Base-by-base conservation (phyloP, 92 coral and sea anemone genomes). In the Muricea muricata region DNA sequence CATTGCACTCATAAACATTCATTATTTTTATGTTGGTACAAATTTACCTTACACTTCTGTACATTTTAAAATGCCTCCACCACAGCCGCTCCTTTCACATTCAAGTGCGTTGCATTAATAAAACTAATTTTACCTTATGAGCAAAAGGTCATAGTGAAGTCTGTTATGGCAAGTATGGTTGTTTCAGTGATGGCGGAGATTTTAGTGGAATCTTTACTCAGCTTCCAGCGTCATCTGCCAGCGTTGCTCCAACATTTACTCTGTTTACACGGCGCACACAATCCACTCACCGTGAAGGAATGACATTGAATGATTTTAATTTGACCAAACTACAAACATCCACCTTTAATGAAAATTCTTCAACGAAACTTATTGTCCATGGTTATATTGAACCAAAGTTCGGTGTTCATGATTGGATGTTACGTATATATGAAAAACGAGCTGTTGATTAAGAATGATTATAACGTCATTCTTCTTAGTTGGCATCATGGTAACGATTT, bases 401-500 rank as follows among this genome's bases (percentile, higher is more conserved):
- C 32, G 98, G 97, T 15, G 33, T 78, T 54, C 82, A 66, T 15
- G 79, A 70, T 42, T 94, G 98, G 98, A 89, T 94, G 10, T 63
- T 31, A 57, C 74, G 83, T n/a, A n/a, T n/a, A n/a, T 21, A 91
- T 94, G 93, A 79, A 65, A 3, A 55, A 57, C 25, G 93, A 92
- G 41, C 89, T 94, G 25, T 81, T 94, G 81, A 89, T 84, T 17
- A 88, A 86, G 18, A 91, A 88, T 7, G 58, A 76, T 23, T 81
- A 87, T 90, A 94, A 94, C 28, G 89, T 94, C 30, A 85, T 94
- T 34, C 93, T 91, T 63, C 93, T 94, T 63, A 90, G 93, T 88
- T 94, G 98, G 98, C 91, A 81, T 17, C 50, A 25, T 4, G 97
- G 94, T 35, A 87, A 90, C 3, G 57, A 76, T 35, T 87, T 74